Evolutionary conservation across 2,888 invertebrate genomes (phyloP), one percentile per base, ranked within the genome.

Genomic region (Cistogaster globosa): DNA sequence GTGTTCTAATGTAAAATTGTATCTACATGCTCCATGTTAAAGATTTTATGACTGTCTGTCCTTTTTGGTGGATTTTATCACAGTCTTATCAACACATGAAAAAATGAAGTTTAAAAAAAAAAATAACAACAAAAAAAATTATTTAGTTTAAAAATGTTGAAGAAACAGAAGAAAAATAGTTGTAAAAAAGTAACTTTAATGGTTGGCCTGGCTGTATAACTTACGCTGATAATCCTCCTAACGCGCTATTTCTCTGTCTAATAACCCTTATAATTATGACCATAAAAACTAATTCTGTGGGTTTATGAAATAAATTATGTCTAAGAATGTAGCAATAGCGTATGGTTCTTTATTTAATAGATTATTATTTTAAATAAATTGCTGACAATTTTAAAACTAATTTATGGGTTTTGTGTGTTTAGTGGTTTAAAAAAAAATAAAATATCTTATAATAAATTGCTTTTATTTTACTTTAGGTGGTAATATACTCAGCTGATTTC

Each of bases 111-210:
- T 12, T 6, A 42, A 12, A 7, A 42, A 42, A 42, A 42, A 42
- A 80, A 67, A 60, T 80, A 72, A 74, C 68, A 26, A 80, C 63
- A 80, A 84, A 80, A 72, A 80, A 84, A 80, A 72, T 84, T 84
- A 20, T 72, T 80, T 71, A 80, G 72, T 53, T 77, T 42, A 60
- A 58, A 45, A 36, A 12, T 26, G 1, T n/a, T 18, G 12, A 1
- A 36, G 45, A 18, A 14, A 38, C 6, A 58, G 4, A 63, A 9
- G 12, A 45, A 57, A 2, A 45, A 53, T 20, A 18, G n/a, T 65
- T 26, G 38, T 51, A 42, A 11, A 12, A n/a, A 38, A 57, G 16
- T 32, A 75, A 67, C 75, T 75, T 55, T 11, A 36, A 51, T 60
- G 60, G 53, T 53, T 58, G 9, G 26, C 20, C 51, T 42, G 53